These are phyloP conservation scores for Amphipyra berbera DNA, from an alignment of 2,888 invertebrate genomes.

Conservation along the genomic window DNA sequence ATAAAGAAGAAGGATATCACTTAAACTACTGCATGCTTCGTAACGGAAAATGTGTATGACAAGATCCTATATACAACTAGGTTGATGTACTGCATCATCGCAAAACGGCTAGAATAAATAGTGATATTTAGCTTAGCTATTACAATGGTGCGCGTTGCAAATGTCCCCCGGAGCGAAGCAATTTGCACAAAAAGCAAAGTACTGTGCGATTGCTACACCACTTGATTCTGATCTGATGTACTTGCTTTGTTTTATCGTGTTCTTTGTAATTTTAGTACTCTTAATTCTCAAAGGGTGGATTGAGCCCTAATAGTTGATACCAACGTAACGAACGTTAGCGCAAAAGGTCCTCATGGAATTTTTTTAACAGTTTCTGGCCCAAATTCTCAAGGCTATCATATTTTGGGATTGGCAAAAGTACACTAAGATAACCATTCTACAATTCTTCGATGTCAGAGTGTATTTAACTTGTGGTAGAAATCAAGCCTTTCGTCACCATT, in stretches of 20 bases:
- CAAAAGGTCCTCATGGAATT: too few species aligned
- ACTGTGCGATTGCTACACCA: conserved; percentile 40
- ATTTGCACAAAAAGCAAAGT: conserved; percentile 60
- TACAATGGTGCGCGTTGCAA: conserved; percentile 47
- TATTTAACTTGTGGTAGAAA: too few species aligned
- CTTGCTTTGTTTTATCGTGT: conserved; percentile 27
- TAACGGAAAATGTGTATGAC: conserved; percentile 16
- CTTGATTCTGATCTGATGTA: conserved; percentile 40
- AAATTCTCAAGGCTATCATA: too few species aligned
- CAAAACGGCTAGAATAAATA: conserved; percentile 46
- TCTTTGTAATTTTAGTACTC: conserved; percentile 22
- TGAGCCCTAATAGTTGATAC: too few species aligned
- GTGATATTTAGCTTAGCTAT: conserved; percentile 52
- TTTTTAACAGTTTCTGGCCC: too few species aligned
- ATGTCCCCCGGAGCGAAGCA: conserved; percentile 56
- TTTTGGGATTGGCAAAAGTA: too few species aligned
- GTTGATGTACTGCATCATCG: conserved; percentile 27
- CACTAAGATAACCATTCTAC: too few species aligned
- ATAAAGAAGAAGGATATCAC: too few species aligned
- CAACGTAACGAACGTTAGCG: too few species aligned
- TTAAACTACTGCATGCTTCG: background rate
- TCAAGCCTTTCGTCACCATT: too few species aligned
- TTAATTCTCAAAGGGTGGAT: too few species aligned
- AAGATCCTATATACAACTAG: conserved; percentile 9
- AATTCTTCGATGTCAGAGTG: too few species aligned